Percentiles rank a stretch among this genome's conserved stretches.
These are phyloP conservation scores for Nyctereutes procyonoides DNA, from an alignment of 2,113 vertebrate species.

Conservation along the genomic window DNA sequence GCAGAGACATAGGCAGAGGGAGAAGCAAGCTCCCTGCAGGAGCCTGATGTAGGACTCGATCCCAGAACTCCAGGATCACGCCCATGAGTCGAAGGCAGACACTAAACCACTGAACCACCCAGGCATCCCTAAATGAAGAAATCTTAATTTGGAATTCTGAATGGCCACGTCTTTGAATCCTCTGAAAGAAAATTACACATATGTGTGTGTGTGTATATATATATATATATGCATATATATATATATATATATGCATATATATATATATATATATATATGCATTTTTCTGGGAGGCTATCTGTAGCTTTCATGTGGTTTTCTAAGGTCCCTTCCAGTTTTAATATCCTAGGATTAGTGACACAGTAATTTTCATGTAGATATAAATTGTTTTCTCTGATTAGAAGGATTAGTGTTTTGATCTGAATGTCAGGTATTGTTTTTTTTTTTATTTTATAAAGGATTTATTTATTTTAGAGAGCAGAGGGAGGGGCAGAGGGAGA, in stretches of 20 bases:
- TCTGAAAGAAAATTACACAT: not conserved
- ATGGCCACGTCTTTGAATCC: not conserved
- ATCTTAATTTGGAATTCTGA: not conserved
- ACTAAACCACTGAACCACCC: no score
- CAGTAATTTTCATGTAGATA: not conserved
- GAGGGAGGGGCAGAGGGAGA: no score
- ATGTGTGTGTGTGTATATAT: not conserved
- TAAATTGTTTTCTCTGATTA: not conserved
- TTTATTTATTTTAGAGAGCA: not conserved
- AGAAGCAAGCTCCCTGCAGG: no score
- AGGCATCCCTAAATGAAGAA: not conserved
- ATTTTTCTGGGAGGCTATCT: not conserved
- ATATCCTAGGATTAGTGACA: not conserved
- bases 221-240: not conserved
- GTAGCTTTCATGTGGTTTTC: not conserved
- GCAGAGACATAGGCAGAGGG: no score
- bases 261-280: not conserved
- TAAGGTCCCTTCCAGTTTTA: not conserved
- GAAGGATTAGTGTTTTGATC: conserved; percentile 6
- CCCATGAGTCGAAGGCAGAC: no score
- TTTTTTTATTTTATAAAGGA: not conserved
- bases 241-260: not conserved
- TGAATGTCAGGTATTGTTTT: not conserved
- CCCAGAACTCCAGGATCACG: no score
- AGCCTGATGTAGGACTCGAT: no score